Conservation (phyloP, 2,888 invertebrate species). For the Pocota personata region DNA sequence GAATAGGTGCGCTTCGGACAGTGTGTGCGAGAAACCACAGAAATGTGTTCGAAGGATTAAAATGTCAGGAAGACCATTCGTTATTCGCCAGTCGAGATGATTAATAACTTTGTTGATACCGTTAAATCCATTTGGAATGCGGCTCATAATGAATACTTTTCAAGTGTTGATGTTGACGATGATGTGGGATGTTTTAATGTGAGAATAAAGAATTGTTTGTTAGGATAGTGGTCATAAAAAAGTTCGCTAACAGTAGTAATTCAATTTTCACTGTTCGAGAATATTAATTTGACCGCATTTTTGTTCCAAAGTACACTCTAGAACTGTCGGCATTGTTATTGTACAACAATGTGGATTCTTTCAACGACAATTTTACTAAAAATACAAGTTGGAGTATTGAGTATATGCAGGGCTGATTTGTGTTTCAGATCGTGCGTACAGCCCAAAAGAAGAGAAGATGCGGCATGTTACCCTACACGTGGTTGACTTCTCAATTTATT, state of each 20-base stretch:
- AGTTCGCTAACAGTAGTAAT: background rate
- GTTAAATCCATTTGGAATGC: conserved; percentile 69
- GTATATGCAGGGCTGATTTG: no score
- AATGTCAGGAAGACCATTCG: conserved; percentile 77
- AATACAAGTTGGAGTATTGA: no score
- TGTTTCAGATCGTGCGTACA: no score
- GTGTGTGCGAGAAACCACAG: conserved; percentile 73
- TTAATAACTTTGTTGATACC: conserved; percentile 72
- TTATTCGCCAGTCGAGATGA: conserved; percentile 74
- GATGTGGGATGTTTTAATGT: conserved; percentile 14
- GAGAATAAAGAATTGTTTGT: background rate
- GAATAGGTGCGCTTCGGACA: conserved; percentile 72
- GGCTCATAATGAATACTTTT: conserved; percentile 55
- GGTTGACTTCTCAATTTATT: no score
- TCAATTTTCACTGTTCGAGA: background rate
- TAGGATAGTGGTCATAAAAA: background rate
- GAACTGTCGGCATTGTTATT: background rate
- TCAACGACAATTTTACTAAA: no score
- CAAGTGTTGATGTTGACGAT: background rate
- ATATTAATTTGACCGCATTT: background rate
- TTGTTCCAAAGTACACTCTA: no score
- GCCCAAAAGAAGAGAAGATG: no score
- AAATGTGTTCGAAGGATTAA: conserved; percentile 76
- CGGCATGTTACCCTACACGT: no score
- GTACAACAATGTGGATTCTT: no score